These are phyloP conservation scores for Ceuthmochares aereus DNA, from an alignment of 2,113 vertebrate genomes.

Conservation along the genomic window DNA sequence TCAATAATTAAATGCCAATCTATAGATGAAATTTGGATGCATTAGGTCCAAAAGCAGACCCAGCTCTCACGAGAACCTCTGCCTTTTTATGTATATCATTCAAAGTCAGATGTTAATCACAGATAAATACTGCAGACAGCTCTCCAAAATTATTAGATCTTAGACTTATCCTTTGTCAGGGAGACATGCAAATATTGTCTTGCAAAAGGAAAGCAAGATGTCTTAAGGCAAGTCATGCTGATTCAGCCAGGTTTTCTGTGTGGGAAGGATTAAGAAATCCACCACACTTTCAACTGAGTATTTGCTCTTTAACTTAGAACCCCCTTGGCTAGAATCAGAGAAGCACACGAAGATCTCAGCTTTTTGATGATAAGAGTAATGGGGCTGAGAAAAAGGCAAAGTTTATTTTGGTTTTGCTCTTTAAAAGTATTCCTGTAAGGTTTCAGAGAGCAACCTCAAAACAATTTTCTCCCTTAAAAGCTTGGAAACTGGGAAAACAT, in stretches of 20 bases:
- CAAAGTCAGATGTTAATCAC: conserved; percentile 47
- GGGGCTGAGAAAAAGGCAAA: not conserved
- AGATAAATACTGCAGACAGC: conserved; percentile 19
- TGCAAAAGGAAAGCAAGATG: conserved; percentile 25
- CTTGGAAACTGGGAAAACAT: not conserved
- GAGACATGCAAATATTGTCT: conserved; percentile 53
- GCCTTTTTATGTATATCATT: not conserved
- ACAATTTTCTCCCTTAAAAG: not conserved
- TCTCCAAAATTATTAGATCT: conserved; percentile 32
- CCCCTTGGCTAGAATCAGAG: not conserved
- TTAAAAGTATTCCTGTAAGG: not conserved
- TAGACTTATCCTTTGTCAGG: conserved; percentile 15
- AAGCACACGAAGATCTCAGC: not conserved
- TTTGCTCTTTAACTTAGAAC: not conserved
- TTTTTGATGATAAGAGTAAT: not conserved
- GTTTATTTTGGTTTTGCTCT: not conserved
- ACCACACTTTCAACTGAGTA: not conserved
- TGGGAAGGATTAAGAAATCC: conserved; percentile 33
- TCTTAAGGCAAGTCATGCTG: conserved; percentile 43
- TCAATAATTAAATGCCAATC: not conserved
- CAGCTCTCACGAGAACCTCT: not conserved
- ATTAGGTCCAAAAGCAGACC: not conserved
- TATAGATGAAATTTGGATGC: not conserved
- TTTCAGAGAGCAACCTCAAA: not conserved
- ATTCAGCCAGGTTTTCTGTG: conserved; percentile 15